These are phyloP conservation scores for Gallinago undulata DNA, from an alignment of 2,113 vertebrate species.

Conservation along the genomic window DNA sequence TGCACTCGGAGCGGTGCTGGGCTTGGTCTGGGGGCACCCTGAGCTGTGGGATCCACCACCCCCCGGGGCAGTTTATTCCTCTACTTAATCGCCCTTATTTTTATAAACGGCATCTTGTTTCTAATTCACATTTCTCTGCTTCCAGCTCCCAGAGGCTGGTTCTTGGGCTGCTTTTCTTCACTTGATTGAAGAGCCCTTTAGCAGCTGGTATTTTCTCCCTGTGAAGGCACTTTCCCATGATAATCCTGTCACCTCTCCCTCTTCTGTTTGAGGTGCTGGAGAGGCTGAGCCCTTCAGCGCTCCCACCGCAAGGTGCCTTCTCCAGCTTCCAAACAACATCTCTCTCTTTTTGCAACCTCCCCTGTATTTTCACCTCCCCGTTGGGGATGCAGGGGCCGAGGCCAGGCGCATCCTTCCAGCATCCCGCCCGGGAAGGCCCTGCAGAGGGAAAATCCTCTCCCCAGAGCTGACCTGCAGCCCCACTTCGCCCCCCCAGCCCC, in stretches of 20 bases:
- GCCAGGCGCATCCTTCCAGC: neutral
- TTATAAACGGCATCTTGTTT: neutral
- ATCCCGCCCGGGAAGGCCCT: accelerated
- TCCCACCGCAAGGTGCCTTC: neutral
- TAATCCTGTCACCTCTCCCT: neutral
- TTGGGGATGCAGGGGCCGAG: accelerated
- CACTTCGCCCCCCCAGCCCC: neutral
- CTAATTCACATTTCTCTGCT: neutral
- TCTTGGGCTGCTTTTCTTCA: neutral
- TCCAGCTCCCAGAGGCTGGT: neutral
- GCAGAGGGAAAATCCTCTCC: neutral
- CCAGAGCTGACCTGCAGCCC: neutral
- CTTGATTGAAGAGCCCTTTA: neutral
- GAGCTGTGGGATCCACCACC: neutral
- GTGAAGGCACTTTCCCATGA: neutral
- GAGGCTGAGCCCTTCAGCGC: neutral
- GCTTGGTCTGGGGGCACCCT: accelerated
- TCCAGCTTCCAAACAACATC: neutral
- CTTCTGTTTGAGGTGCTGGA: neutral
- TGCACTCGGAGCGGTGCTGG: accelerated
- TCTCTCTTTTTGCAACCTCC: neutral
- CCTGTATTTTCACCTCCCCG: neutral
- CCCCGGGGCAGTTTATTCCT: neutral
- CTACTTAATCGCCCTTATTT: accelerated
- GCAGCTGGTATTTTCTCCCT: neutral